These are phyloP conservation scores for Zosterops japonicus DNA, from an alignment of 2,113 vertebrate genomes.

Conservation along the genomic window DNA sequence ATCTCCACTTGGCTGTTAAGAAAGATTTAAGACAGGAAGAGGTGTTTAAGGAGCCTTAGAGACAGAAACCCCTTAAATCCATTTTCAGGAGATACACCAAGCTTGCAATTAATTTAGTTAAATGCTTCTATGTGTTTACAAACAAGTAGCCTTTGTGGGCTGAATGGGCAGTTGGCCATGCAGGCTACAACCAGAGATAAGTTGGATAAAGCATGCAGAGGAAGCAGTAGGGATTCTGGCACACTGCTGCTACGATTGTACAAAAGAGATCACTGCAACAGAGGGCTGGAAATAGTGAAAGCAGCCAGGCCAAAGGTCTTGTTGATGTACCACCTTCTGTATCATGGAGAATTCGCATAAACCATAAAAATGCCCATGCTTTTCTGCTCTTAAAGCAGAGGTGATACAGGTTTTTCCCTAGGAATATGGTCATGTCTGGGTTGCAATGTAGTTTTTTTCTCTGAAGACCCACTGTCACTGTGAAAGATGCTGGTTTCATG, in stretches of 20 bases:
- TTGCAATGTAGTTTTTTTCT: not conserved
- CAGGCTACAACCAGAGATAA: not conserved
- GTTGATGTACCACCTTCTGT: not conserved
- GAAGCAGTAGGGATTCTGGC: not conserved
- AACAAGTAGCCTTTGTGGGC: not conserved
- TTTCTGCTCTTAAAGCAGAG: not conserved
- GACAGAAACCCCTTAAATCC: not conserved
- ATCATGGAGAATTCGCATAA: not conserved
- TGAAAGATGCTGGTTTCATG: not conserved
- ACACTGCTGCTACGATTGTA: not conserved
- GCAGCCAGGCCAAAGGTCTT: not conserved
- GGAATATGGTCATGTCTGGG: not conserved
- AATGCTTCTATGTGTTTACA: not conserved
- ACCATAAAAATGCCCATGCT: not conserved
- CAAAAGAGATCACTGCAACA: not conserved
- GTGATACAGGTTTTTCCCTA: not conserved
- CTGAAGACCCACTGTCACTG: not conserved
- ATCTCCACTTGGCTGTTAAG: not conserved
- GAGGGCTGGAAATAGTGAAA: not conserved
- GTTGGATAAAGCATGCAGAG: not conserved
- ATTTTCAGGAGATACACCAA: not conserved
- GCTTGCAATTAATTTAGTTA: not conserved
- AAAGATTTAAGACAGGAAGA: not conserved
- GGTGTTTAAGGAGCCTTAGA: not conserved
- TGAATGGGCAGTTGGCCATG: not conserved